Base-by-base conservation (phyloP, 1,140 invertebrate species). In the Dendrolimus punctatus region DNA sequence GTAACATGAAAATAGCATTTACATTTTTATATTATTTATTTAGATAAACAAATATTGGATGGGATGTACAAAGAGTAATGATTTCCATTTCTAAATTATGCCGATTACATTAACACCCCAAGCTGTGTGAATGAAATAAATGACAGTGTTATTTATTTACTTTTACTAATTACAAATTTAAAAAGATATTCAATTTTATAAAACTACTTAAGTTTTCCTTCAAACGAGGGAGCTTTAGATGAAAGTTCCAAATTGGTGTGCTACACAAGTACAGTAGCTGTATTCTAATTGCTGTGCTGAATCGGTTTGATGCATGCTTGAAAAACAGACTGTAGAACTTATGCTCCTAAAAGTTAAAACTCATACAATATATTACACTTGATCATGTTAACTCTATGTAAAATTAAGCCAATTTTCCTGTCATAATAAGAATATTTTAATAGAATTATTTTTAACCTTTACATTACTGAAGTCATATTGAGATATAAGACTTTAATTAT, bases 321-420 rank as follows among this genome's bases (percentile, higher is more conserved):
- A 68, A 66, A 69, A 64, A 63, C 60, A 77, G 78, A 68, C 73
- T 72, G 73, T 77, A 78, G 69, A 80, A 83, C 74, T 83, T 82
- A 85, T 73, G 72, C 73, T 64, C 68, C 77, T 83, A 82, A 80
- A 68, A 75, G 81, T 78, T 77, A 80, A 75, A 71, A 70, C 72
- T 80, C 71, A 73, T 80, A 78, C 72, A 80, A 76, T 81, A 84
- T 79, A 71, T 75, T 82, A 85, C 72, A 83, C 70, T 80, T 78
- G 68, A 72, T 72, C 66, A 70, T 64, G 63, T 69, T 59, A 68
- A 71, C 53, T 73, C 71, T 55, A 56, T 62, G 54, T 64, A 63
- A 67, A 65, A 62, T 57, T 56, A 66, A 60, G 60, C 54, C 58
- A 63, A n/a, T 44, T 58, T 63, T 61, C 58, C 56, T 57, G 49